Evolutionary conservation across 2,888 invertebrate species (phyloP).

Genomic region (Fragum sueziense): DNA sequence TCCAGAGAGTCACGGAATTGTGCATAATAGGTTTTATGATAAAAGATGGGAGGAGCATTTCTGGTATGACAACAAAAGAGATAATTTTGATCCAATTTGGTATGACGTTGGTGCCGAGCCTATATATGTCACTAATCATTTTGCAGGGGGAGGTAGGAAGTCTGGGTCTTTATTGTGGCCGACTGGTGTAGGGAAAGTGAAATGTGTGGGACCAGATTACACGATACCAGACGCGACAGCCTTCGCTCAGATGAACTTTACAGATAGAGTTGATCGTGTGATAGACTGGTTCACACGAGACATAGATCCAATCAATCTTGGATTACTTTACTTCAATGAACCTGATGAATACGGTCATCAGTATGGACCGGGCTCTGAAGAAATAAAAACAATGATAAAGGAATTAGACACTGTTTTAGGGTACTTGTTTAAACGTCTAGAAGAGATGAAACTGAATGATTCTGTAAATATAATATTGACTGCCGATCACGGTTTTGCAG

Average conservation of each 20-base stretch:
- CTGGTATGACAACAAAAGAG: slow-evolving; percentile 34
- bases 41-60: slow-evolving; percentile 75
- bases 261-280: slow-evolving; percentile 66
- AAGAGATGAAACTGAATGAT: slow-evolving; percentile 83
- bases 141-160: slow-evolving; percentile 84
- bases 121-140: slow-evolving; percentile 83
- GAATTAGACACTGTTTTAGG: slow-evolving; percentile 79
- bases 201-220: slow-evolving; percentile 69
- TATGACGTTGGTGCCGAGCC: slow-evolving; percentile 80
- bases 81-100: slow-evolving; percentile 83
- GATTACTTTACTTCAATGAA: slow-evolving; percentile 88
- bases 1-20: slow-evolving; percentile 87
- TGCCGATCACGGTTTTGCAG: slow-evolving; percentile 89
- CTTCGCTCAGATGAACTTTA: slow-evolving; percentile 81
- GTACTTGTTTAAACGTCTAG: slow-evolving; percentile 84
- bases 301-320: slow-evolving; percentile 86
- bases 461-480: slow-evolving; percentile 87
- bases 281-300: slow-evolving; percentile 73
- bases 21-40: slow-evolving; percentile 86
- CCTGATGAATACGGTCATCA: slow-evolving; percentile 87
- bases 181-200: slow-evolving; percentile 85
- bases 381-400: slow-evolving; percentile 84
- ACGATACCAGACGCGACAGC: slow-evolving; percentile 55
- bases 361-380: slow-evolving; percentile 82
- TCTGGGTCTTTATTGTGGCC: slow-evolving; percentile 89